These are phyloP conservation scores for Rhodinocichla rosea DNA, from an alignment of 2,113 vertebrate species.

Conservation along the genomic window DNA sequence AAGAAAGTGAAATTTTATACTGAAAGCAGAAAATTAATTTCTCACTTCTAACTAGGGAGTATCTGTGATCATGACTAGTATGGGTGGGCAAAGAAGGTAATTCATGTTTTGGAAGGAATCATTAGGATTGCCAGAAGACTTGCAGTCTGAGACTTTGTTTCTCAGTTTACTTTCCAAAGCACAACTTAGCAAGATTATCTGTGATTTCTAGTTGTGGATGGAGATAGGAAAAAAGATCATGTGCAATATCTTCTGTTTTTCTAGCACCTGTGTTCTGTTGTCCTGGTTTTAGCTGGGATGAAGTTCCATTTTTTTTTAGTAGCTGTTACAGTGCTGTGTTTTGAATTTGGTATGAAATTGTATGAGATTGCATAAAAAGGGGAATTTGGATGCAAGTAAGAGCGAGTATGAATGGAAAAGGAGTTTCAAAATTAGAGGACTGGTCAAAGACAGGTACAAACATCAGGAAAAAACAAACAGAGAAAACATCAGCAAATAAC, in stretches of 20 bases:
- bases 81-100: neutral
- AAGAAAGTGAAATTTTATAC: neutral
- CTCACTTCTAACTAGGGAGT: neutral
- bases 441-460: neutral
- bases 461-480: neutral
- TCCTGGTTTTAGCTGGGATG: neutral
- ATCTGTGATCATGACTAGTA: neutral
- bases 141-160: neutral
- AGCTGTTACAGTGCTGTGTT: neutral
- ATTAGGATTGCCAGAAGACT: neutral
- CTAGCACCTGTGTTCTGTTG: neutral
- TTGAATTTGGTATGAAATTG: neutral
- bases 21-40: slow-evolving; percentile 16
- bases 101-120: neutral
- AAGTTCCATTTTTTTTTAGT: neutral
- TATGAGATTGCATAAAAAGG: neutral
- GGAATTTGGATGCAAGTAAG: neutral
- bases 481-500: neutral
- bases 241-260: neutral
- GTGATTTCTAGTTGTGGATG: neutral
- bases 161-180: neutral
- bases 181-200: neutral
- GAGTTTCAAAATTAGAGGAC: neutral
- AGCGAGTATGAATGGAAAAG: neutral
- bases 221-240: neutral